Evolutionary conservation across 2,888 invertebrate species (phyloP).

Genomic region (Myopa tessellatipennis): DNA sequence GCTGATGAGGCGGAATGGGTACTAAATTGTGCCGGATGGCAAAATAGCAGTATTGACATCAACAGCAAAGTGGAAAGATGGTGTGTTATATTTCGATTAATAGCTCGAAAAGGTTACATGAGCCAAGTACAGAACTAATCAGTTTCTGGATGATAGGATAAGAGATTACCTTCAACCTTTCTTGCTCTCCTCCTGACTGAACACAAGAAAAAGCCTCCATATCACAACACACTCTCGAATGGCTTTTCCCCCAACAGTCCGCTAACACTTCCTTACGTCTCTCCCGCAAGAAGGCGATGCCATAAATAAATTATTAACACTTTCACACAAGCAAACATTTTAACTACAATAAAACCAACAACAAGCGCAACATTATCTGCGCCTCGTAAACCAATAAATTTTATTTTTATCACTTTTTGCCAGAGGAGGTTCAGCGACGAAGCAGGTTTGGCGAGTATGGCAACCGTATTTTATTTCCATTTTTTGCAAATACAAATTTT

Average conservation of each 20-base stretch:
- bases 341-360: constrained; percentile 12
- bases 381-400: constrained; percentile 41
- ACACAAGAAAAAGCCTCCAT: not conserved
- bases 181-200: not conserved
- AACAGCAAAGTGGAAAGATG: constrained; percentile 39
- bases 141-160: no score
- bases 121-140: constrained; percentile 3
- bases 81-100: not conserved
- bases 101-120: constrained; percentile 34
- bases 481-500: not conserved
- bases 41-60: not conserved
- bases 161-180: no score
- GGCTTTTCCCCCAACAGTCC: no score
- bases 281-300: not conserved
- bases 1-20: constrained; percentile 7
- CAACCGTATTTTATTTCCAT: not conserved
- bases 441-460: not conserved
- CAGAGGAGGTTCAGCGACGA: not conserved
- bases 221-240: no score
- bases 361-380: constrained; percentile 35
- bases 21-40: not conserved
- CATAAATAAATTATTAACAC: constrained; percentile 39
- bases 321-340: constrained; percentile 37
- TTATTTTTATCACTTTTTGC: constrained; percentile 39
- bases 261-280: not conserved